Evolutionary conservation across 2,113 vertebrate species (phyloP), one percentile per base, ranked within the genome.

Genomic region (Scolopax mira): DNA sequence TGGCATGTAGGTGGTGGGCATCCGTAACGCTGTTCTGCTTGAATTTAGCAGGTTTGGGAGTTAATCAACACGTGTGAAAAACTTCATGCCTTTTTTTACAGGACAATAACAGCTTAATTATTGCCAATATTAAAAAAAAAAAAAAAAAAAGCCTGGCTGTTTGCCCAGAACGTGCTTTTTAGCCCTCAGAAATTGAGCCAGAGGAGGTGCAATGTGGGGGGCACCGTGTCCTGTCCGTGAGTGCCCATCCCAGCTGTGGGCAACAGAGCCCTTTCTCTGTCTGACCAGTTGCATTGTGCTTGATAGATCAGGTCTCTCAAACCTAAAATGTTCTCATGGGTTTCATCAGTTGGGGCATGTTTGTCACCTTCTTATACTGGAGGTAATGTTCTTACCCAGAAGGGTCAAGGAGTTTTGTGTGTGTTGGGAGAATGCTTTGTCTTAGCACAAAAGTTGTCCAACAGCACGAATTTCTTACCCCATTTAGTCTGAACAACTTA

Each of bases 191-290:
- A 49, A 31, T 12, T 12, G 13, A 42, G n/a, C 23, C 19, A 0
- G 1, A 4, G 24, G 33, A 80, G 33, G 9, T 71, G 17, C 1
- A 3, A 11, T 0, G 2, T 0, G 4, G 24, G 8, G 30, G 30
- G n/a, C 27, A 14, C n/a, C n/a, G 28, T 42, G 28, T 28, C 44
- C 14, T 5, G 7, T 22, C 31, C 9, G 1, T 1, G 10, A 15
- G 57, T 8, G 15, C 39, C 44, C 33, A 19, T 71, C 18, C 1
- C 30, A 46, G 49, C 58, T 21, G 21, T 9, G 39, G 46, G 46
- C 4, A 13, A 16, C 14, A 22, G 42, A 23, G 8, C 5, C 15
- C 9, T 18, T 77, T 35, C 25, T 39, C 35, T 41, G 48, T 39
- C 35, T 41, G 48, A 30, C 24, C 5, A 1, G 18, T 42, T 7